These are phyloP conservation scores for Dasypus novemcinctus DNA, from an alignment of 2,113 vertebrate genomes.

Conservation along the genomic window DNA sequence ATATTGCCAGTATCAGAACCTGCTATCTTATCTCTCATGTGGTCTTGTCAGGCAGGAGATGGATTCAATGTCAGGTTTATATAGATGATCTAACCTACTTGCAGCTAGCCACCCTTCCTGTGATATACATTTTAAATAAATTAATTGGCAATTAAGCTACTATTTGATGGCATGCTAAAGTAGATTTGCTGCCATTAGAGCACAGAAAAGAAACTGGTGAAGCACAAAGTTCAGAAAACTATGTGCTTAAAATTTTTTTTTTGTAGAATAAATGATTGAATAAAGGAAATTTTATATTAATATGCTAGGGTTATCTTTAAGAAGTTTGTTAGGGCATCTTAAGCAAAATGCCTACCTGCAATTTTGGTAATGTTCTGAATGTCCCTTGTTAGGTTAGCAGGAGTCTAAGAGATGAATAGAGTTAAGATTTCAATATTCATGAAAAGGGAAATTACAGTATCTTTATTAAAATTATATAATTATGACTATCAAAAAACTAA, in stretches of 20 bases:
- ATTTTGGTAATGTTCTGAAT: slow-evolving; percentile 19
- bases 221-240: neutral
- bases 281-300: neutral
- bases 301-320: neutral
- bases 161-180: neutral
- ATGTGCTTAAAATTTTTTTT: neutral
- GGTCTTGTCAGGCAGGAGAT: neutral
- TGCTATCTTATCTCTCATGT: neutral
- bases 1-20: neutral
- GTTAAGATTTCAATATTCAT: neutral
- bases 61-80: neutral
- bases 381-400: neutral
- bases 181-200: neutral
- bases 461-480: slow-evolving; percentile 51
- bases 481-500: slow-evolving; percentile 22
- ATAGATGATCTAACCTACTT: neutral
- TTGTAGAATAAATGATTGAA: slow-evolving; percentile 5
- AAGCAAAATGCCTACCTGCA: neutral
- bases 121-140: neutral
- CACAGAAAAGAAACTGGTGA: neutral
- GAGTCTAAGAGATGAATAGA: slow-evolving; percentile 20
- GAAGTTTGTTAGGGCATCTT: neutral
- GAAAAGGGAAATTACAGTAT: slow-evolving; percentile 6
- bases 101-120: neutral
- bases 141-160: neutral